Conservation (phyloP, 2,797 vertebrate species). For the Periparus ater region DNA sequence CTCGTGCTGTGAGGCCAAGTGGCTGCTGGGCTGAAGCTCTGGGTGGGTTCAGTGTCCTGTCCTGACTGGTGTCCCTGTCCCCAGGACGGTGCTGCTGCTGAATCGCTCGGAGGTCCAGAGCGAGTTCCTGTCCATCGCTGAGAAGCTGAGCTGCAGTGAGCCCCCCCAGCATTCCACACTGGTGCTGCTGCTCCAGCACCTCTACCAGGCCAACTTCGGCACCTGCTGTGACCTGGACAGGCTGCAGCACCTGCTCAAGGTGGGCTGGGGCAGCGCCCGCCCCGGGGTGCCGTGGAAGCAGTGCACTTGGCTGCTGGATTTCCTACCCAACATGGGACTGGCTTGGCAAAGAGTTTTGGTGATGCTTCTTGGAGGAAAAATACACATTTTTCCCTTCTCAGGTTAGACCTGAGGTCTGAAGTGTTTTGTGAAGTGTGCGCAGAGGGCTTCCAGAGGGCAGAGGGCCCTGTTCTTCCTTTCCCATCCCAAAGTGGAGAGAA, state of each 20-base stretch:
- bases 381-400: rapidly evolving
- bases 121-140: slow-evolving; percentile 86
- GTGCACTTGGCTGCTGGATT: neutral
- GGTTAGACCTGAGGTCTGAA: neutral
- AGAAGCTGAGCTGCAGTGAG: slow-evolving; percentile 80
- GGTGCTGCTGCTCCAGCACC: slow-evolving; percentile 86
- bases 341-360: neutral
- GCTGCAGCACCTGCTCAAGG: slow-evolving; percentile 76
- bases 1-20: neutral
- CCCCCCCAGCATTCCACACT: slow-evolving; percentile 76
- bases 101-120: slow-evolving; percentile 87
- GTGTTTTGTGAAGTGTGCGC: neutral
- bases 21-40: neutral
- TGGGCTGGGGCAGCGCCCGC: neutral
- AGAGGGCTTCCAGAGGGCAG: no score
- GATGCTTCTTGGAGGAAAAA: neutral
- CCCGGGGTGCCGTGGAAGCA: rapidly evolving
- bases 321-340: neutral
- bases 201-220: slow-evolving; percentile 89
- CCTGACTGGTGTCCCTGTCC: neutral
- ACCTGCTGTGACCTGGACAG: slow-evolving; percentile 77
- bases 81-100: slow-evolving; percentile 92
- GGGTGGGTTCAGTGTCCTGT: rapidly evolving
- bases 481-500: neutral
- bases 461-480: neutral